Conservation (phyloP, 2,797 vertebrate species). For the Alectoris magna region DNA sequence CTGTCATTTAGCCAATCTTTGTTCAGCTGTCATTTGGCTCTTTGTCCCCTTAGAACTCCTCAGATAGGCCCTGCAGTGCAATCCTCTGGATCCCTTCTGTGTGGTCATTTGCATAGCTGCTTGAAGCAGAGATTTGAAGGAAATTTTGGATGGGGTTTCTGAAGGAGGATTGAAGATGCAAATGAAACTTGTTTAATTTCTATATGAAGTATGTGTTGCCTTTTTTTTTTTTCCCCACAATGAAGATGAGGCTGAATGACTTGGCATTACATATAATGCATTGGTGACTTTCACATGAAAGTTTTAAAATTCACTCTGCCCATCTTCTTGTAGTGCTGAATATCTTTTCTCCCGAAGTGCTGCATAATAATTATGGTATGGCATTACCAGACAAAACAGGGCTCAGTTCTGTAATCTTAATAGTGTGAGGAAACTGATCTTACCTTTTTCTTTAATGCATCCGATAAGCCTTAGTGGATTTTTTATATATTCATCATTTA, state of each 20-base stretch:
- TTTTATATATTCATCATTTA: neutral
- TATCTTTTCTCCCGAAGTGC: neutral
- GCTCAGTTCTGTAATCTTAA: neutral
- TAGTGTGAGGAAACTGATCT: neutral
- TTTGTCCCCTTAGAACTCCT: neutral
- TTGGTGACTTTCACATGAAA: neutral
- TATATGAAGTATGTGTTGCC: neutral
- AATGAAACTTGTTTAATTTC: neutral
- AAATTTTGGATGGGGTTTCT: neutral
- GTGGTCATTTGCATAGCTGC: neutral
- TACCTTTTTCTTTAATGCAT: neutral
- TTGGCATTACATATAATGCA: neutral
- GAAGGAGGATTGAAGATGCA: neutral
- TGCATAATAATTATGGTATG: neutral
- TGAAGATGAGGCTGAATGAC: neutral
- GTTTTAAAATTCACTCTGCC: neutral
- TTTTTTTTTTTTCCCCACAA: neutral
- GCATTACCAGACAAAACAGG: neutral
- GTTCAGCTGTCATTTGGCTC: neutral
- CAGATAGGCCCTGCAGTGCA: rapidly evolving
- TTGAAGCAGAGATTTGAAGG: neutral
- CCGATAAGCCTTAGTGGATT: neutral
- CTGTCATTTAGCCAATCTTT: neutral
- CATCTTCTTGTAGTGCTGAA: neutral
- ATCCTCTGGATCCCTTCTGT: neutral